Conservation (phyloP, 2,113 vertebrate genomes). For the Collichthys lucidus region DNA sequence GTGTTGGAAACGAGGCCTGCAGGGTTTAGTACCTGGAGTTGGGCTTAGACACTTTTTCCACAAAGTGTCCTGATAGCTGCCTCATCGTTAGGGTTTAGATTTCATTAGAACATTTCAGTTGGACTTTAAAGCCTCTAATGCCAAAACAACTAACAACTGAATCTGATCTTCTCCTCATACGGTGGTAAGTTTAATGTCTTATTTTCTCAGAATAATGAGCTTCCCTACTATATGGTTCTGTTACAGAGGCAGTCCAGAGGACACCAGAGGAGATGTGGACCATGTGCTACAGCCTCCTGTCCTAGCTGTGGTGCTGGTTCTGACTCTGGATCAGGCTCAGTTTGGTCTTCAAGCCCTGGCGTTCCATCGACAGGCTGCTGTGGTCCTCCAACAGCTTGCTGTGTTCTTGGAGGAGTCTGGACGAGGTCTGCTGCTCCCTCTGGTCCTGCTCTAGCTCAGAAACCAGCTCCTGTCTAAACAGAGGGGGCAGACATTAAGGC, state of each 20-base stretch:
- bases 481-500: not conserved
- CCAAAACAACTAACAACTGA: not conserved
- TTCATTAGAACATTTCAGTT: not conserved
- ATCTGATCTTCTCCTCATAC: not conserved
- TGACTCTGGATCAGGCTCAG: conserved; percentile 93
- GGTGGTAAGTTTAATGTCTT: not conserved
- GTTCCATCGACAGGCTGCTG: conserved; percentile 91
- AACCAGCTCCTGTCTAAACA: conserved; percentile 90
- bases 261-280: not conserved
- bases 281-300: not conserved
- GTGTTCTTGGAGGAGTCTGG: conserved; percentile 95
- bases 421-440: conserved; percentile 96
- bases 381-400: conserved; percentile 97
- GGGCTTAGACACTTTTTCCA: not conserved
- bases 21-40: too few species aligned
- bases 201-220: not conserved
- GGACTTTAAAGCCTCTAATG: not conserved
- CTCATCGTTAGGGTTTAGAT: not conserved
- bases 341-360: conserved; percentile 94
- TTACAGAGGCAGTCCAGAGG: not conserved
- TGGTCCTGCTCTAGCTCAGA: conserved; percentile 97
- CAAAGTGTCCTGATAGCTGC: not conserved
- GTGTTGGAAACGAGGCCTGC: too few species aligned
- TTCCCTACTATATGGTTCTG: not conserved
- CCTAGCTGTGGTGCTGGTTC: conserved; percentile 81